A percentile compares a stretch with the other conserved stretches of the same genome.
Conservation (phyloP, 2,113 vertebrate genomes). For the Anguilla rostrata region DNA sequence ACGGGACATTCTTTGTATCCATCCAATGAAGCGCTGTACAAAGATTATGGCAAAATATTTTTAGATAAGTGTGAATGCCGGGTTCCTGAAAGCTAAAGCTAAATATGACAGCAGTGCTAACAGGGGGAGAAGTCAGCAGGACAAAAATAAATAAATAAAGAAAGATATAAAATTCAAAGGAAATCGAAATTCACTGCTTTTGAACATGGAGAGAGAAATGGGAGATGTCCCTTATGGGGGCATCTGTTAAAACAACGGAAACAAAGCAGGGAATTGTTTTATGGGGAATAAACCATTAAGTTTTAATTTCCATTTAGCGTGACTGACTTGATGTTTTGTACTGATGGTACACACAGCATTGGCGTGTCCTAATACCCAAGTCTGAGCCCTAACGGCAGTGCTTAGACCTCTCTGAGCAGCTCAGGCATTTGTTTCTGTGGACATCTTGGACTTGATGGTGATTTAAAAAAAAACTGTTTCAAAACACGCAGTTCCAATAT, state of each 20-base stretch:
- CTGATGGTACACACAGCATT: not conserved
- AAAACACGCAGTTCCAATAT: not conserved
- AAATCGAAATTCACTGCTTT: not conserved
- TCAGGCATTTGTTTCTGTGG: not conserved
- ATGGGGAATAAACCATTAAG: not conserved
- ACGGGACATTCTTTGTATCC: too few species aligned
- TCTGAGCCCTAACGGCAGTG: not conserved
- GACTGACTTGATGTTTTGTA: not conserved
- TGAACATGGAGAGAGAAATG: not conserved
- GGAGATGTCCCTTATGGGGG: not conserved
- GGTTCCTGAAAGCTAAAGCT: too few species aligned
- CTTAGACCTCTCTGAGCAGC: not conserved
- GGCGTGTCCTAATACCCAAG: not conserved
- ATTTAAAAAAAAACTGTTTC: not conserved
- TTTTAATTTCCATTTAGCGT: not conserved
- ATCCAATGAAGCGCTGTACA: too few species aligned
- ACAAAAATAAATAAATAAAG: not conserved
- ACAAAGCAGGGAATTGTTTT: not conserved
- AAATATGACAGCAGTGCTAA: too few species aligned
- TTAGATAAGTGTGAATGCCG: too few species aligned
- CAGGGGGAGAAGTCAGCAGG: too few species aligned
- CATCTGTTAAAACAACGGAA: not conserved
- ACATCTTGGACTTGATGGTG: not conserved
- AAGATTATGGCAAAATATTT: too few species aligned
- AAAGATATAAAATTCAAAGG: not conserved